Evolutionary conservation across 1,140 invertebrate species (phyloP), one percentile per base, ranked within the genome.

Genomic region (Zaprionus davidi): DNA sequence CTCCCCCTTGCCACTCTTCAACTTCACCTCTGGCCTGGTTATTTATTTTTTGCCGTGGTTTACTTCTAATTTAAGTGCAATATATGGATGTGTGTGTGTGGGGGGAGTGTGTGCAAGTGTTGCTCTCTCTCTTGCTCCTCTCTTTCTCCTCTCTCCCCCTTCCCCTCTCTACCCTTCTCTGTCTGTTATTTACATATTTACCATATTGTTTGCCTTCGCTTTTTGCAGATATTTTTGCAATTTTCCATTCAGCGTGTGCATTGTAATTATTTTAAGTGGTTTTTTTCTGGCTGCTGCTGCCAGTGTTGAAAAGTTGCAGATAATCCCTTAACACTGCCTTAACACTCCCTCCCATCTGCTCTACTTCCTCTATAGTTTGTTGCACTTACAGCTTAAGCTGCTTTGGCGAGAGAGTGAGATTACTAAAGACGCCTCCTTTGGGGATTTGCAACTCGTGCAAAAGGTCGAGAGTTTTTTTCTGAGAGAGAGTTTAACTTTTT

Each of bases 251-350:
- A 26, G 13, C 13, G n/a, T 77, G 49, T 77, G 73, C 77, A 80
- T 86, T 87, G 84, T 87, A 87, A 87, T 87, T 87, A 87, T 81
- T 87, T 87, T 67, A 87, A 87, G 84, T 87, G 84, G 81, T 87
- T 83, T 87, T 76, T 71, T 57, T 67, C 65, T 38, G 24, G 13
- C 12, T 9, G 13, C 26, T 41, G 44, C n/a, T 20, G 46, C 46
- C n/a, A 49, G 44, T 20, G 44, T 20, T 49, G 44, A 49, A 49
- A 49, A 49, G 46, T 24, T 51, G 5, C 20, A 12, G 11, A 11
- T 22, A 24, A 20, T 22, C 46, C 46, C 41, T 46, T 46, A 46
- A 51, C 41, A 17, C 41, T 41, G 15, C 41, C 41, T 5, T 15
- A 15, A n/a, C 46, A 12, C 20, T 13, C 46, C 9, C 20, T 44